Evolutionary conservation across 2,888 invertebrate species (phyloP), one percentile per base, ranked within the genome.

Genomic region (Neocrepidodera transversa): DNA sequence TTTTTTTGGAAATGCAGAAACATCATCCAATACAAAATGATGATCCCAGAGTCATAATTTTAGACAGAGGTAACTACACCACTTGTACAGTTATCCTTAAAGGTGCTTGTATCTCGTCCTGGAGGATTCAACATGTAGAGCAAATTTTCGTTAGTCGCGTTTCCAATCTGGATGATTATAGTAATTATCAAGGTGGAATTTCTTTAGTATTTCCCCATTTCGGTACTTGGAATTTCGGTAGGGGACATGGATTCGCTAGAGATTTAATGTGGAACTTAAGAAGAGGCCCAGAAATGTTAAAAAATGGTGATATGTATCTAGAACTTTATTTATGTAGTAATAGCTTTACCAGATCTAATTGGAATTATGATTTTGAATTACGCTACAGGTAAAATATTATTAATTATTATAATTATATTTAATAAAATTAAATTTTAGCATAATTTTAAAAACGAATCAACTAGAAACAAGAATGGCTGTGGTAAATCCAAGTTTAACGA

Each of bases 11-110:
- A 23, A 45, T 45, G 45, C 45, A 45, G n/a, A 45, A 7, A 13
- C 45, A 45, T 10, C 45, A 45, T 26, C 45, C 45, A 10, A 13
- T 45, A 1, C 11, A 11, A 8, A 45, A 26, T 11, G 13, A 45
- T 28, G 45, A 45, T 45, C 45, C 45, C 8, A 45, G 45, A 45
- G 45, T 45, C 26, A 26, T 70, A 10, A 35, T 65, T 14, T 28
- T 70, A 13, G 64, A 69, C 38, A 49, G 68, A 23, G 69, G 67
- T n/a, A 54, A 66, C 47, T 66, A 69, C 47, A 69, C 70, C 1
- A 67, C 68, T 1, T 66, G 66, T 28, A 64, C 68, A 5, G 55
- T 70, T 10, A 59, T 67, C 43, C 57, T 67, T 2, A 61, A 60
- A 20, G 69, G 70, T 1, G 68, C 63, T 5, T 59, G 62, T 1